These are phyloP conservation scores for Glaucopsyche alexis DNA, from an alignment of 2,888 invertebrate genomes.

Conservation along the genomic window DNA sequence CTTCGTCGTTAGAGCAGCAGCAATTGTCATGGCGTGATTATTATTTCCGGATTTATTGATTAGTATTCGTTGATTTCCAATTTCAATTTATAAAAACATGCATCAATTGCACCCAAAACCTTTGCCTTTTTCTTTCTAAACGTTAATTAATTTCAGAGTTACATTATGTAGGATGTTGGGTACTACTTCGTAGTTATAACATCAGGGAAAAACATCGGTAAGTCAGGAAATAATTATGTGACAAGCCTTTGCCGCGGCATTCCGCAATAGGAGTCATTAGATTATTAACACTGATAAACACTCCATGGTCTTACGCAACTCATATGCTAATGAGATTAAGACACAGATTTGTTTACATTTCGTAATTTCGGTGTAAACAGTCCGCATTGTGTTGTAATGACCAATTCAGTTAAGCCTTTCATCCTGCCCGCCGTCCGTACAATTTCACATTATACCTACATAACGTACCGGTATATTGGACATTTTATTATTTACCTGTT, in stretches of 20 bases:
- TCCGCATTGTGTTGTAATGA: not conserved
- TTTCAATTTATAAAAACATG: no score
- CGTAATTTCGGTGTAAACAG: conserved; percentile 1
- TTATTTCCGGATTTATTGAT: no score
- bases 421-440: not conserved
- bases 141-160: no score
- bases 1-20: not conserved
- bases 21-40: not conserved
- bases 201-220: no score
- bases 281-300: conserved; percentile 9
- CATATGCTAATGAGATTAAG: not conserved
- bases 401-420: not conserved
- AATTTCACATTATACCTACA: not conserved
- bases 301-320: not conserved
- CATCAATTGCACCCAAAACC: no score
- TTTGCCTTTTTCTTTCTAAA: no score
- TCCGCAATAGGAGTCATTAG: not conserved
- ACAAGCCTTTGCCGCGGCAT: not conserved
- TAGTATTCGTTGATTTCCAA: no score
- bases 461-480: not conserved
- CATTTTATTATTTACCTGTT: not conserved
- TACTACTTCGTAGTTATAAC: no score
- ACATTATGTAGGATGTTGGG: no score
- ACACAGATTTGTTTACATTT: conserved; percentile 3
- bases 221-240: no score